Conservation (phyloP, 2,797 vertebrate species). For the Poeciliopsis paucimaculata region DNA sequence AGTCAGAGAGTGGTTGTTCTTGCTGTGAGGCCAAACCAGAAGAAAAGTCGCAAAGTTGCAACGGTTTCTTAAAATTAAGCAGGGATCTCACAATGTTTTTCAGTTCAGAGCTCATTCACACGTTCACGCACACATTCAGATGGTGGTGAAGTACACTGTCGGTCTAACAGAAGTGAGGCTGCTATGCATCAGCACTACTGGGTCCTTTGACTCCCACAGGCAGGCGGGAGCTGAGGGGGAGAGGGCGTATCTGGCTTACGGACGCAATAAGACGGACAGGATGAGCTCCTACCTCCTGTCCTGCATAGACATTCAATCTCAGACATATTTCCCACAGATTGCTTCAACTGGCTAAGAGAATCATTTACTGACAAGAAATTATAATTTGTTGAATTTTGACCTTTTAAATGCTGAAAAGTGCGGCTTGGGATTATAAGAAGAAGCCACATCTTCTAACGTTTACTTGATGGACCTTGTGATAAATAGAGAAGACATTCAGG, state of each 20-base stretch:
- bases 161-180: no score
- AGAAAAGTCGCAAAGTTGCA: neutral
- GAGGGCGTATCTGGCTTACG: no score
- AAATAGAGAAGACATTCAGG: no score
- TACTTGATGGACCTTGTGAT: neutral
- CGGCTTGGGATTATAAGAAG: no score
- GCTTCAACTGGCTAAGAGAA: neutral
- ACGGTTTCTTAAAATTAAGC: neutral
- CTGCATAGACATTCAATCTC: neutral
- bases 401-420: neutral
- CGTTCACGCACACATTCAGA: no score
- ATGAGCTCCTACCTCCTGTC: neutral
- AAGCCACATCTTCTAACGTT: neutral
- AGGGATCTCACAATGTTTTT: neutral
- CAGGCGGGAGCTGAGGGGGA: no score
- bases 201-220: no score
- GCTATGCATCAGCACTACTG: no score
- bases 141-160: no score
- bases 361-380: neutral
- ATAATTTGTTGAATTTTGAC: neutral
- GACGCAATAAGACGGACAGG: neutral
- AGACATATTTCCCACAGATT: neutral
- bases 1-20: neutral
- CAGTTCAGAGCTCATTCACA: neutral
- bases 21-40: neutral